Conservation (phyloP, 2,113 vertebrate species). For the Passerina amoena region DNA sequence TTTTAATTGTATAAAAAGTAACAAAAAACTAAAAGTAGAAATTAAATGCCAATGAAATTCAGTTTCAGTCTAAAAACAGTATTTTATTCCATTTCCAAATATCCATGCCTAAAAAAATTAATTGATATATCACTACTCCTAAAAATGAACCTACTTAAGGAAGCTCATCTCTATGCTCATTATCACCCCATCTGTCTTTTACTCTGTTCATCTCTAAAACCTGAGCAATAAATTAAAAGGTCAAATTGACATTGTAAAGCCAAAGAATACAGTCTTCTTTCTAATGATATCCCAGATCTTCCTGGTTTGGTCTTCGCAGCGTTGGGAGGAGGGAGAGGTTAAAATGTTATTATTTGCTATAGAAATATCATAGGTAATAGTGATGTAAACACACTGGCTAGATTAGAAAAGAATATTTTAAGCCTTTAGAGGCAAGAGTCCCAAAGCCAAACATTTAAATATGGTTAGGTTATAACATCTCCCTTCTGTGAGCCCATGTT, state of each 20-base stretch:
- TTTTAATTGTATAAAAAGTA: neutral
- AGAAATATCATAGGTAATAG: neutral
- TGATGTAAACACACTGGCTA: neutral
- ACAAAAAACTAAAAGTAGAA: neutral
- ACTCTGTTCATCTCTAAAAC: neutral
- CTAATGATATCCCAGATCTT: neutral
- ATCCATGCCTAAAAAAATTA: constrained; percentile 34
- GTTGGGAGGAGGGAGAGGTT: neutral
- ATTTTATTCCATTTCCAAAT: constrained; percentile 9
- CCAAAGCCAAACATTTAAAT: neutral
- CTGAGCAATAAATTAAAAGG: constrained; percentile 15
- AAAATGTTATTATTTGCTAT: neutral
- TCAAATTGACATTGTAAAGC: constrained; percentile 22
- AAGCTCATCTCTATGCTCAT: constrained; percentile 3
- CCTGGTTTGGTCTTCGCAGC: neutral
- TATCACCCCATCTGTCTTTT: constrained; percentile 54
- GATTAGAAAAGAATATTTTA: neutral
- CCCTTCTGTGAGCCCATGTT: neutral
- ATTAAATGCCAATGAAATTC: constrained; percentile 37
- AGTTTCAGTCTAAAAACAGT: neutral
- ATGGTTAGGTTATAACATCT: neutral
- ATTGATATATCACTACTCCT: constrained; percentile 35
- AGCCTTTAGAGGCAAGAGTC: neutral
- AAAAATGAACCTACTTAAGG: constrained; percentile 21
- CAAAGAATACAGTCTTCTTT: neutral